Percentiles rank a stretch among this genome's conserved stretches.
phyloP scores from a whole-genome alignment of 2,113 vertebrate species.

The Stigmatopora nigra region DNA sequence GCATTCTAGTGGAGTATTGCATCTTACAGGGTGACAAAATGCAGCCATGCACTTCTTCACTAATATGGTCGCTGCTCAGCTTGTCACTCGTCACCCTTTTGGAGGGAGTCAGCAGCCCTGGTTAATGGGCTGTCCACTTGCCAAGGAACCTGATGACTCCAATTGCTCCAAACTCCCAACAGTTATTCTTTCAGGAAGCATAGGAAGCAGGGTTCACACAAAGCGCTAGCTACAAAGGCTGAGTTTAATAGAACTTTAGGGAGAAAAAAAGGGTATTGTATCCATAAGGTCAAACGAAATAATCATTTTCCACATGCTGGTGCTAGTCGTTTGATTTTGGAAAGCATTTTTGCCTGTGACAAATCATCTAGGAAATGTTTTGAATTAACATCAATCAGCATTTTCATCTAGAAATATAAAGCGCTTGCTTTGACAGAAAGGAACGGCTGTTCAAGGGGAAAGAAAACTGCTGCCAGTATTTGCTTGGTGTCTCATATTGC shows the following conservation, averaged over 20 bases:
- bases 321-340: not conserved
- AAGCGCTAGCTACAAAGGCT: not conserved
- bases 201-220: not conserved
- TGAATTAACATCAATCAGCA: not conserved
- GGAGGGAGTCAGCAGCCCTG: conserved; percentile 35
- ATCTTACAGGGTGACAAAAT: not conserved
- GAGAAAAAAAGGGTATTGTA: not conserved
- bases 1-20: conserved; percentile 1
- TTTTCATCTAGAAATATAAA: not conserved
- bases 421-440: not conserved
- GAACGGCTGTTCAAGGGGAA: not conserved
- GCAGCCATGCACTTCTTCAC: conserved; percentile 13
- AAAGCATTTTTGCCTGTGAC: not conserved
- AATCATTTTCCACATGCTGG: not conserved
- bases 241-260: not conserved
- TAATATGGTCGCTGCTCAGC: conserved; percentile 34
- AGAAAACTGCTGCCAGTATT: not conserved
- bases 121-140: conserved; percentile 38
- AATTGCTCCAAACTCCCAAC: conserved; percentile 13
- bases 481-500: not conserved
- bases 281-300: not conserved
- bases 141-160: conserved; percentile 40
- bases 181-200: not conserved
- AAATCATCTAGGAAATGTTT: not conserved
- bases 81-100: conserved; percentile 40